Evolutionary conservation across 2,888 invertebrate species (phyloP).

Genomic region (Serripes groenlandicus): DNA sequence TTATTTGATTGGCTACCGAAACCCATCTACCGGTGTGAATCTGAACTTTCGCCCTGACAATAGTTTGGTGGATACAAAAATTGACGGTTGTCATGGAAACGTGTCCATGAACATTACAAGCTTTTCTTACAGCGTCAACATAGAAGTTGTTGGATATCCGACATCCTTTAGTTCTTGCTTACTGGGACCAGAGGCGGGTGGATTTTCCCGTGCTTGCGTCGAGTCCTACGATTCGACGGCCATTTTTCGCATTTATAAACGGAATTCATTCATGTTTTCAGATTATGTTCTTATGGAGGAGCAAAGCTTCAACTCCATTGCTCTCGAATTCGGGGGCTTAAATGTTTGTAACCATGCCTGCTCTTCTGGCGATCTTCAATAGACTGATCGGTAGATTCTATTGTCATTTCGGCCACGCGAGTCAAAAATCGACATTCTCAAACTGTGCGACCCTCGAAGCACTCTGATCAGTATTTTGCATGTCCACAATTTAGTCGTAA

Average conservation of each 20-base stretch:
- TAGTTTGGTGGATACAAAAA: conserved; percentile 53
- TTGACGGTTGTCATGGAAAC: conserved; percentile 72
- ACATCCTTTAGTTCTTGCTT: conserved; percentile 75
- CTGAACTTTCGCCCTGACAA: conserved; percentile 75
- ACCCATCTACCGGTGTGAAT: conserved; percentile 65
- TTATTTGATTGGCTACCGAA: conserved; percentile 77
- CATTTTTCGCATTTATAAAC: conserved; percentile 49
- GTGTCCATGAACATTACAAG: conserved; percentile 61
- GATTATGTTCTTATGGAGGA: conserved; percentile 59
- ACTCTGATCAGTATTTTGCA: background rate
- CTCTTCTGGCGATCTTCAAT: no score
- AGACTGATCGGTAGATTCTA: no score
- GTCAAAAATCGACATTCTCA: background rate
- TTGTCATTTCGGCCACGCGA: background rate
- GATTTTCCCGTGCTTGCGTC: conserved; percentile 74
- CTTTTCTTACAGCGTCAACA: conserved; percentile 58
- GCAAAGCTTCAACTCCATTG: conserved; percentile 65
- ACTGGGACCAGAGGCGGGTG: conserved; percentile 73
- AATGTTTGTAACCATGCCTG: conserved; percentile 75
- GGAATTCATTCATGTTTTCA: conserved; percentile 24
- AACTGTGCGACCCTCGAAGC: background rate
- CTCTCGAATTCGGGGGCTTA: conserved; percentile 78
- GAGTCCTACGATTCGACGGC: conserved; percentile 75
- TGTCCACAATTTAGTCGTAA: background rate
- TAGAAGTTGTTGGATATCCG: conserved; percentile 48